Percentiles rank a stretch among this genome's conserved stretches.
Conservation (phyloP, 2,797 vertebrate species). For the Poeciliopsis gracilis region DNA sequence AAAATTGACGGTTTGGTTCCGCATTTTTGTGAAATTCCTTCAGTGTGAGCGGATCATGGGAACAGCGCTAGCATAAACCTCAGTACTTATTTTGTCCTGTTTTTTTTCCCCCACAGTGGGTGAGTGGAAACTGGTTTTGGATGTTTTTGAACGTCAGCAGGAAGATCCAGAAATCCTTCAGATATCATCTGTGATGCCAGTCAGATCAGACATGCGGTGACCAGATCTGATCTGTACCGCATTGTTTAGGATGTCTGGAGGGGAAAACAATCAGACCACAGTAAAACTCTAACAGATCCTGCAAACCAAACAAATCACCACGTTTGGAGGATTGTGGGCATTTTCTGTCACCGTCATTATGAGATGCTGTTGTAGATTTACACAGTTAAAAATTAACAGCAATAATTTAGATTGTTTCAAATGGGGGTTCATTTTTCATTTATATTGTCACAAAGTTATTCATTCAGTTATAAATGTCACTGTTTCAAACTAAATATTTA, state of each 20-base stretch:
- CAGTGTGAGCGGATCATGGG: conserved; percentile 27
- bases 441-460: neutral
- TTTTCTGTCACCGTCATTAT: conserved; percentile 35
- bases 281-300: conserved; percentile 60
- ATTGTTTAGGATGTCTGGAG: conserved; percentile 29
- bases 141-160: conserved; percentile 31
- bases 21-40: conserved; percentile 64
- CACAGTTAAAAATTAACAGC: neutral
- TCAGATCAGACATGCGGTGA: conserved; percentile 48
- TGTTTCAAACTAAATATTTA: neutral
- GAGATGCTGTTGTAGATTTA: neutral
- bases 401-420: neutral
- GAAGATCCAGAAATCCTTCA: conserved; percentile 30
- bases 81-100: neutral
- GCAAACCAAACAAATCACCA: conserved; percentile 67
- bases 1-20: conserved; percentile 57
- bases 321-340: conserved; percentile 57
- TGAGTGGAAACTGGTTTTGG: conserved; percentile 38
- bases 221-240: conserved; percentile 29
- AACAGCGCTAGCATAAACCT: conserved; percentile 8
- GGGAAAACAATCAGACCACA: conserved; percentile 43
- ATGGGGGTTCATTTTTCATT: neutral
- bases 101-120: neutral
- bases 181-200: conserved; percentile 33
- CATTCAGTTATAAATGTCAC: neutral